Percentiles rank a stretch among this genome's conserved stretches.
These are phyloP conservation scores for Pseudorhombus dupliciocellatus DNA, from an alignment of 2,113 vertebrate genomes.

Conservation along the genomic window DNA sequence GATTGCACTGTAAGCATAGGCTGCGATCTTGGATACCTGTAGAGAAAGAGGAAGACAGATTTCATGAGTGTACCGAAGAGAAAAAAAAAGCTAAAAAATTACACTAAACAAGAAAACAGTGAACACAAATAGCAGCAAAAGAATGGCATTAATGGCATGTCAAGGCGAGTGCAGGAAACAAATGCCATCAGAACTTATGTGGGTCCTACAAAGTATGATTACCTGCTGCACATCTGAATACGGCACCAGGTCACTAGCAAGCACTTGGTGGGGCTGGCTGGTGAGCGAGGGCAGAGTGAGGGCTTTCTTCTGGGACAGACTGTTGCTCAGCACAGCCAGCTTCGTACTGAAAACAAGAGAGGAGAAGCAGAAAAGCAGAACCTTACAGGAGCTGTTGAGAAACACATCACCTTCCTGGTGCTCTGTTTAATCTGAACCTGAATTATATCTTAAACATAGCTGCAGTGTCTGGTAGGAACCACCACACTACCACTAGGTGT, in stretches of 20 bases:
- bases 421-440: not conserved
- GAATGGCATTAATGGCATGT: not conserved
- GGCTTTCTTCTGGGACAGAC: slow-evolving; percentile 90
- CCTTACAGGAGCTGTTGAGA: not conserved
- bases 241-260: slow-evolving; percentile 91
- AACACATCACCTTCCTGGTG: not conserved
- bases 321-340: slow-evolving; percentile 88
- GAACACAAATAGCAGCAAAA: not conserved
- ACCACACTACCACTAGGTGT: not conserved
- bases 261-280: slow-evolving; percentile 94
- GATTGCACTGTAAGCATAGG: slow-evolving; percentile 95
- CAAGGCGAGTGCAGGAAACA: not conserved
- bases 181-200: not conserved
- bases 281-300: slow-evolving; percentile 89
- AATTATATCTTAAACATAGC: slow-evolving; percentile 6
- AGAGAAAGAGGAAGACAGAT: slow-evolving; percentile 17
- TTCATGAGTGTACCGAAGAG: not conserved
- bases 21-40: slow-evolving; percentile 94
- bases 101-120: not conserved
- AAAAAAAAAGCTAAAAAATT: not conserved
- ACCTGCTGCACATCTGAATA: slow-evolving; percentile 95
- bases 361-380: slow-evolving; percentile 3
- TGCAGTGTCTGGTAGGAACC: not conserved
- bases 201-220: slow-evolving; percentile 6
- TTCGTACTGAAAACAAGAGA: slow-evolving; percentile 77